These are phyloP conservation scores for Latrodectus geometricus DNA, from an alignment of 1,140 invertebrate genomes.

Conservation along the genomic window DNA sequence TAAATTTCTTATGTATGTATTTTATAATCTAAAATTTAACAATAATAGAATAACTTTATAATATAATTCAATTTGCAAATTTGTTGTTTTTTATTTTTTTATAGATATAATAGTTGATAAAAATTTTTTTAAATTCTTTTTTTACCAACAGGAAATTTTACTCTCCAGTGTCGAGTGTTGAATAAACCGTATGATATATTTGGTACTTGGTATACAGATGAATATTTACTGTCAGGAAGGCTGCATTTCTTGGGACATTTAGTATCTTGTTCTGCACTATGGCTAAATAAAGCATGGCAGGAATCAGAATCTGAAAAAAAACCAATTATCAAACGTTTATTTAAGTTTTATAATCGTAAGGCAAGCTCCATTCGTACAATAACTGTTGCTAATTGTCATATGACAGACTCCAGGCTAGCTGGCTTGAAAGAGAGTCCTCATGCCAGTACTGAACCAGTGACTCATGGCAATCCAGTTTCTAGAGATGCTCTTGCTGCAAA, in stretches of 20 bases:
- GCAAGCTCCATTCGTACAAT: conserved; percentile 83
- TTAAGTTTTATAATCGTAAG: conserved; percentile 84
- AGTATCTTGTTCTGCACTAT: conserved; percentile 82
- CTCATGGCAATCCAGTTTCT: conserved; percentile 59
- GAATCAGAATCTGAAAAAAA: conserved; percentile 81
- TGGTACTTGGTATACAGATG: conserved; percentile 89
- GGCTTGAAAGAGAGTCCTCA: background rate
- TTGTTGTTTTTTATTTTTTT: background rate
- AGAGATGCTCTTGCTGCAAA: conserved; percentile 28
- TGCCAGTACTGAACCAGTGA: background rate
- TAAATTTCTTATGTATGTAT: background rate
- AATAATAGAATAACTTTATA: too few species aligned
- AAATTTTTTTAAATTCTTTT: background rate
- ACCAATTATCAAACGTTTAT: conserved; percentile 83
- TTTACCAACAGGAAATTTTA: conserved; percentile 60
- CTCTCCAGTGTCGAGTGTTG: conserved; percentile 82
- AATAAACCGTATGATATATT: conserved; percentile 92
- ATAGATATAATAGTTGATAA: background rate
- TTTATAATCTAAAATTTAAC: background rate
- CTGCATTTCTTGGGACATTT: conserved; percentile 83
- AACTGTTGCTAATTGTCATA: conserved; percentile 78
- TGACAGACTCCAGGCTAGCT: conserved; percentile 16
- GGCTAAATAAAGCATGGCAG: conserved; percentile 87
- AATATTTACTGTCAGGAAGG: conserved; percentile 84
- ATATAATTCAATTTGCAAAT: background rate